These are phyloP conservation scores for Silurus lanzhouensis DNA, from an alignment of 2,797 vertebrate genomes.

Conservation along the genomic window DNA sequence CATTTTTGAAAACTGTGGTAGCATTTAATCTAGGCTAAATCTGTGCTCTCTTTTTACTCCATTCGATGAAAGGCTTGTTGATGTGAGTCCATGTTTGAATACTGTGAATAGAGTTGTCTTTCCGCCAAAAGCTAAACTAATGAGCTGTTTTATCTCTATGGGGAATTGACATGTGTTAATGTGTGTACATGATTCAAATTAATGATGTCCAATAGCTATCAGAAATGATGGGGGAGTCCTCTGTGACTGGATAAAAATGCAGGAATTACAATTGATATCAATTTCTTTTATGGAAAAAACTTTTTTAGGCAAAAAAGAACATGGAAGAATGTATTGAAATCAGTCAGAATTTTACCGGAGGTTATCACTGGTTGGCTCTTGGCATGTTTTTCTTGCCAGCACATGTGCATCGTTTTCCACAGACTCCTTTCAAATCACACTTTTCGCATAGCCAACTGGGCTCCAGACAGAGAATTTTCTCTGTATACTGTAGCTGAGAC, in stretches of 20 bases:
- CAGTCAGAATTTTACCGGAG: neutral
- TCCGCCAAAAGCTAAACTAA: constrained; percentile 9
- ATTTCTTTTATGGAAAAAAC: neutral
- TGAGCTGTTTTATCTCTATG: constrained; percentile 29
- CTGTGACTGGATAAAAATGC: constrained; percentile 3
- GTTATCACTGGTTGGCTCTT: constrained; percentile 1
- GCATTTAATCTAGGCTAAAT: constrained; percentile 14
- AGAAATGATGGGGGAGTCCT: neutral
- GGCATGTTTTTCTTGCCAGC: constrained; percentile 22
- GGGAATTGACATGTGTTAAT: constrained; percentile 13
- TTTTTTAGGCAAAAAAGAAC: neutral
- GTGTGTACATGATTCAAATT: constrained; percentile 22
- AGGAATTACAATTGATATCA: constrained; percentile 6
- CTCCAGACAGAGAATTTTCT: constrained; percentile 46
- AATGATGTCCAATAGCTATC: constrained; percentile 30
- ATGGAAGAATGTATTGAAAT: neutral
- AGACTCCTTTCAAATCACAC: constrained; percentile 36
- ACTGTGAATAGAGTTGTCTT: constrained; percentile 9
- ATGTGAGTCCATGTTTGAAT: constrained; percentile 15
- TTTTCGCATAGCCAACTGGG: constrained; percentile 25
- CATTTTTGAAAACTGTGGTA: neutral
- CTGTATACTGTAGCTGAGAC: constrained; percentile 23
- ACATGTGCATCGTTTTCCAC: constrained; percentile 41
- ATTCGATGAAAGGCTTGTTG: constrained; percentile 15
- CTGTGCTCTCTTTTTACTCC: constrained; percentile 1